Evolutionary conservation across 2,888 invertebrate genomes (phyloP), one percentile per base, ranked within the genome.

Genomic region (Pyrgus malvae): DNA sequence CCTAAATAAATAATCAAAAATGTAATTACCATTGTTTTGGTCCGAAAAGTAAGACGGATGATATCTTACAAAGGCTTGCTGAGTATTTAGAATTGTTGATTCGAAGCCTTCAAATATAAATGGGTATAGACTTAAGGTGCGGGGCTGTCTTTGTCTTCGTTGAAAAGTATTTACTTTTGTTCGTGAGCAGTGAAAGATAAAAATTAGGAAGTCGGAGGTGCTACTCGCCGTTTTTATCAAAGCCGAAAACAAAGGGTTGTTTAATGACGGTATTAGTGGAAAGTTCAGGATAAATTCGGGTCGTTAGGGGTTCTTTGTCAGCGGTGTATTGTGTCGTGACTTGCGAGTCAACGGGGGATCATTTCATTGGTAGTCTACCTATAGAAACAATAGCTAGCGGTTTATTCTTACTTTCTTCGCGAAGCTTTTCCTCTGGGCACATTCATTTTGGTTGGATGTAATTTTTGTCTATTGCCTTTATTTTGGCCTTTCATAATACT

Each of bases 211-310:
- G 74, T 79, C 76, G 58, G 76, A 79, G 83, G 79, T 81, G 74
- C 72, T 74, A 71, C 69, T 70, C 74, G 74, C 74, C 78, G 81
- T 86, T 88, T 87, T 87, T 87, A 85, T 85, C 86, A 87, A 83
- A 78, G 80, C 74, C 72, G 74, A 80, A 85, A 85, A 87, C 86
- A 88, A 87, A 86, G 85, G 85, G 81, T 81, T 85, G 84, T 86
- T 85, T 85, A 86, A 88, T 88, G 85, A 82, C 75, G 82, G 84
- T 83, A 84, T 88, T 87, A 87, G 87, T 83, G 81, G 82, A 85
- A 84, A 87, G 85, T 85, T 86, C 81, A 77, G 82, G 83, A 87
- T 88, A 84, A 87, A 88, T 88, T 88, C 74, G 72, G 76, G 78
- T 85, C 85, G 81, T 88, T 87, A 84, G 66, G 58, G 71, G 75